Percentiles rank a stretch among this genome's conserved stretches.
phyloP scores from a whole-genome alignment of 2,113 vertebrate genomes.

The Apeltes quadracus region DNA sequence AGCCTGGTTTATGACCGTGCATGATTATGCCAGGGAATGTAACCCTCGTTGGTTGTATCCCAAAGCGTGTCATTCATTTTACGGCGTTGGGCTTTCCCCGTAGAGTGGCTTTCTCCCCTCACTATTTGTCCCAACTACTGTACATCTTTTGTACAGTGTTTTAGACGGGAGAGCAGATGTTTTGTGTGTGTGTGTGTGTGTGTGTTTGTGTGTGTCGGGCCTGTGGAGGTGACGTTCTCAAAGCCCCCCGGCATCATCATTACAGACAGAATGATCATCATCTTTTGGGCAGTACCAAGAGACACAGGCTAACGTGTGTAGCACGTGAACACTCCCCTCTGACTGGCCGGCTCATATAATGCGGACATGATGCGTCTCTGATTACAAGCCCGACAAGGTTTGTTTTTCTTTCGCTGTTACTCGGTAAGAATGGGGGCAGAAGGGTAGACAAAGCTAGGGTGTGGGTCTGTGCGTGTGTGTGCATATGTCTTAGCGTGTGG shows the following conservation, averaged over 20 bases:
- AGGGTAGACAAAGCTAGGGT: conserved; percentile 56
- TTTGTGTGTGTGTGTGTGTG: background rate
- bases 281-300: conserved; percentile 21
- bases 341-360: conserved; percentile 31
- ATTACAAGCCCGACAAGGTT: conserved; percentile 46
- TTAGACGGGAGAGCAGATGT: background rate
- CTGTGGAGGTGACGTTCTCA: conserved; percentile 20
- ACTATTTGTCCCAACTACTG: background rate
- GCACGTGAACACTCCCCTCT: conserved; percentile 9
- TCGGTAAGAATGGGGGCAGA: conserved; percentile 43
- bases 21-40: too few relatives aligned
- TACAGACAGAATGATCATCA: conserved; percentile 7
- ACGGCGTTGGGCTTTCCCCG: background rate
- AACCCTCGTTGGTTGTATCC: conserved; percentile 7
- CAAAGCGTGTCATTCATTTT: conserved; percentile 5
- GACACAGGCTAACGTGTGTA: conserved; percentile 8
- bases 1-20: conserved; percentile 50
- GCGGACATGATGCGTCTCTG: conserved; percentile 52
- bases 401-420: conserved; percentile 49
- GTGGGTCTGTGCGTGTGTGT: conserved; percentile 33
- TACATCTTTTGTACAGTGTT: conserved; percentile 20
- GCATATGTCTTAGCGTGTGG: conserved; percentile 18
- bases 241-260: conserved; percentile 9
- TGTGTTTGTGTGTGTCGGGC: conserved; percentile 19
- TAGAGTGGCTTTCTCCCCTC: conserved; percentile 11